Evolutionary conservation across 1,140 invertebrate genomes (phyloP), one percentile per base, ranked within the genome.

Genomic region (Papilio glaucus): DNA sequence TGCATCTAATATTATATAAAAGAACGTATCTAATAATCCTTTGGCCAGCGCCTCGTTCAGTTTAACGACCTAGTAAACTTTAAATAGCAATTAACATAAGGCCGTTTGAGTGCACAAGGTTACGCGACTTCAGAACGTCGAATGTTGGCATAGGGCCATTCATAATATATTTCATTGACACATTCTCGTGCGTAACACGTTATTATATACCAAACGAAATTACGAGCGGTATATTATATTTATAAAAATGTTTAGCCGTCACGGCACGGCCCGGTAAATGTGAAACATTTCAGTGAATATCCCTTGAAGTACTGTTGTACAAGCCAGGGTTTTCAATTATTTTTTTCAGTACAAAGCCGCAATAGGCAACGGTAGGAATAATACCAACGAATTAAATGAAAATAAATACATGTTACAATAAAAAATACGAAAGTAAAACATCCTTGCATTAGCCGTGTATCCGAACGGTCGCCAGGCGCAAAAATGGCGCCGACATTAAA

Each of bases 51-150:
- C 42, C 38, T 63, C 62, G 72, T 57, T 78, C 72, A 83, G 84
- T 83, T 82, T 85, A 86, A 86, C 83, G 83, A 86, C 81, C 84
- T 72, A 86, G 75, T 84, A 78, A 78, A 84, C 78, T 77, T 81
- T 61, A 83, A 86, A 86, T 83, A 84, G 80, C 75, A 74, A 74
- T 67, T 72, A 71, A 71, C 73, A 68, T 74, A 57, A 39, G 70
- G 72, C 65, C 67, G 69, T 70, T 71, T 53, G 49, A 41, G 38
- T 42, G 38, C n/a, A 74, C 82, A 86, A 86, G 85, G 83, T 86
- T 85, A 74, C 57, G 79, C 63, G 78, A 74, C 45, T 45, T 53
- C 78, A 79, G 78, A 67, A 82, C 63, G 38, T 60, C 80, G 75
- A 68, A 79, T 80, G 81, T 79, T 69, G 72, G 76, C 72, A 63